A percentile compares a stretch with the other conserved stretches of the same genome.
Conservation (phyloP, 2,888 invertebrate species). For the Trimorus sp. region DNA sequence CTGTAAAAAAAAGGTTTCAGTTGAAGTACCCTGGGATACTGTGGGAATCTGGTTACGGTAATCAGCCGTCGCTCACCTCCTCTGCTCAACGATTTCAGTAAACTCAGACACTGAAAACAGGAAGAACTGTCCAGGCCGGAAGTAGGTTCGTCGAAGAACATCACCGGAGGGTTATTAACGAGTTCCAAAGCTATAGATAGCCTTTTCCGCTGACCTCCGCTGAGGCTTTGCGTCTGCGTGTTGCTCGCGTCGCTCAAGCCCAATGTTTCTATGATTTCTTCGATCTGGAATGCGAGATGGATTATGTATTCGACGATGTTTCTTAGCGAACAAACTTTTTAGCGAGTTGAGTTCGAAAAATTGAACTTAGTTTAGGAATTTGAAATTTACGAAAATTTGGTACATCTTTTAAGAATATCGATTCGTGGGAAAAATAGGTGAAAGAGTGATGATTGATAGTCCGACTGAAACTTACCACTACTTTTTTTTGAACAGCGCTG, state of each 20-base stretch:
- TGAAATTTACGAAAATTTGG: no score
- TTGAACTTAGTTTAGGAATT: no score
- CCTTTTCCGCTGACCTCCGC: conserved; percentile 93
- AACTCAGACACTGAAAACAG: conserved; percentile 94
- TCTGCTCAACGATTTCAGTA: conserved; percentile 93
- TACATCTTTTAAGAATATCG: no score
- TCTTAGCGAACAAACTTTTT: neutral
- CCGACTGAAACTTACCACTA: conserved; percentile 84
- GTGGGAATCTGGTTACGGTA: conserved; percentile 2
- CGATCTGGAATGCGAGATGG: conserved; percentile 75
- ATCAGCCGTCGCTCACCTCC: conserved; percentile 82
- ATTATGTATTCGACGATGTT: neutral
- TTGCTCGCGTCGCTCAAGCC: conserved; percentile 90
- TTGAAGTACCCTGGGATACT: neutral
- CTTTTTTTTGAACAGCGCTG: conserved; percentile 87
- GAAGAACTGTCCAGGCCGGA: conserved; percentile 97
- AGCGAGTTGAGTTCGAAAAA: no score
- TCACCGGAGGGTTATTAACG: conserved; percentile 97
- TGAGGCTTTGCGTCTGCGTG: conserved; percentile 90
- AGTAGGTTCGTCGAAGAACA: conserved; percentile 98
- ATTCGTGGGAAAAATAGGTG: no score
- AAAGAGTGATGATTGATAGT: no score
- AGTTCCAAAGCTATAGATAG: conserved; percentile 95
- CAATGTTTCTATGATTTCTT: conserved; percentile 92
- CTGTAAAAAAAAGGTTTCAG: conserved; percentile 61